phyloP scores from a whole-genome alignment of 2,113 vertebrate species.

The Antennarius striatus region DNA sequence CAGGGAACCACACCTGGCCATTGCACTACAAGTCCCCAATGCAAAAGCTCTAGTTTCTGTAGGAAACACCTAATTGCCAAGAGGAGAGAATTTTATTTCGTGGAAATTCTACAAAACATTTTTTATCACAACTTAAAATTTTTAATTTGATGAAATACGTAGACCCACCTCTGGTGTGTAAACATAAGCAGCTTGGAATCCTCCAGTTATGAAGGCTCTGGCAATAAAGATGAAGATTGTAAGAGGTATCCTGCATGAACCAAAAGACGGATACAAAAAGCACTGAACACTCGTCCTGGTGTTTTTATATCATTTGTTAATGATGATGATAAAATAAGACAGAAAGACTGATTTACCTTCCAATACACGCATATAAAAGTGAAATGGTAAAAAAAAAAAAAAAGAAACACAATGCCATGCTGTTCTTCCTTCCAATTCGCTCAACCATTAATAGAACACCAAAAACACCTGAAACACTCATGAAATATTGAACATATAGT shows the following conservation, averaged over 20 bases:
- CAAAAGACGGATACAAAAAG: slow-evolving; percentile 1
- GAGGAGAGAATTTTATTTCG: background rate
- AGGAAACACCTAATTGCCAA: slow-evolving; percentile 74
- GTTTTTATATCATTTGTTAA: background rate
- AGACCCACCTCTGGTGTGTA: slow-evolving; percentile 89
- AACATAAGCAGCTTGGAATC: slow-evolving; percentile 90
- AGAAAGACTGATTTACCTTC: slow-evolving; percentile 76
- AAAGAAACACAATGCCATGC: slow-evolving; percentile 87
- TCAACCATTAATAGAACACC: slow-evolving; percentile 86
- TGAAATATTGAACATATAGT: background rate
- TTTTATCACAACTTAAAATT: too few relatives aligned
- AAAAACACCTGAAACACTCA: slow-evolving; percentile 80
- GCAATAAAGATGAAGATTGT: slow-evolving; percentile 90
- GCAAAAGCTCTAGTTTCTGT: slow-evolving; percentile 88
- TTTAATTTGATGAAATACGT: slow-evolving; percentile 22
- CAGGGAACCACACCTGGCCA: slow-evolving; percentile 85
- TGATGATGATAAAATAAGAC: background rate
- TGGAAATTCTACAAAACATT: background rate
- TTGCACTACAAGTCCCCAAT: slow-evolving; percentile 84
- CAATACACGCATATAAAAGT: slow-evolving; percentile 86
- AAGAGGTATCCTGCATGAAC: slow-evolving; percentile 80
- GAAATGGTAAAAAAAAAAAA: slow-evolving; percentile 88
- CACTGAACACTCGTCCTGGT: too few relatives aligned
- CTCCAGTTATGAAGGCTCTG: slow-evolving; percentile 91
- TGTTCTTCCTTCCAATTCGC: slow-evolving; percentile 90